phyloP scores from a whole-genome alignment of 2,888 invertebrate species.

The Iphiclides podalirius region DNA sequence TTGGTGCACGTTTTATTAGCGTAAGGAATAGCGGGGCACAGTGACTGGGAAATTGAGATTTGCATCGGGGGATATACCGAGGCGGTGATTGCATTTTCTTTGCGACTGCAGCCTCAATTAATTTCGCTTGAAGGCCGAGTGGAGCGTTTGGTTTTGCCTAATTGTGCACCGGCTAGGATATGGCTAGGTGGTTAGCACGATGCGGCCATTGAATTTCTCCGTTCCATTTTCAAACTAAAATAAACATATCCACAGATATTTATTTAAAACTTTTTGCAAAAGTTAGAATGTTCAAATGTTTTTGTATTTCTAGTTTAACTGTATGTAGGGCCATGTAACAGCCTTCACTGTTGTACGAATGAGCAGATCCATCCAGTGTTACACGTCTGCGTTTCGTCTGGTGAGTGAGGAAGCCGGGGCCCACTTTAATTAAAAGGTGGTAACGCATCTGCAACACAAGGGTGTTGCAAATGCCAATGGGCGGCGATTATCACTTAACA shows the following conservation, averaged over 20 bases:
- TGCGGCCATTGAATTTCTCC: conserved; percentile 31
- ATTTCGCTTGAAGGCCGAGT: conserved; percentile 60
- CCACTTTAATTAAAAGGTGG: no score
- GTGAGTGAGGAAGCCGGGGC: no score
- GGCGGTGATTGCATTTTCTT: conserved; percentile 78
- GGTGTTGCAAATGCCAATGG: no score
- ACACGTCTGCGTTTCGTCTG: no score
- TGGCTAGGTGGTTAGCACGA: conserved; percentile 35
- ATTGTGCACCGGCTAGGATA: conserved; percentile 50
- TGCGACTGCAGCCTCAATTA: conserved; percentile 72
- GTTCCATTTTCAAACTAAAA: conserved; percentile 28
- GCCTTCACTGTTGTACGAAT: no score
- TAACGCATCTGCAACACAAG: no score
- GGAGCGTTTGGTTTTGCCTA: conserved; percentile 53
- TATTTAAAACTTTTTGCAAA: no score
- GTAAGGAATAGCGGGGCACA: conserved; percentile 78
- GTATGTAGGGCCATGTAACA: no score
- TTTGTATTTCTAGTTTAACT: no score
- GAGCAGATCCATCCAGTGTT: no score
- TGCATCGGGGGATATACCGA: conserved; percentile 68
- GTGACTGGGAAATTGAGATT: conserved; percentile 75
- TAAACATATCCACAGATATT: conserved; percentile 6
- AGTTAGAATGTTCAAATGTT: no score
- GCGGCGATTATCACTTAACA: no score
- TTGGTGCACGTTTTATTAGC: conserved; percentile 79